phyloP scores from a whole-genome alignment of 2,888 invertebrate species.

The Diaprepes abbreviatus region DNA sequence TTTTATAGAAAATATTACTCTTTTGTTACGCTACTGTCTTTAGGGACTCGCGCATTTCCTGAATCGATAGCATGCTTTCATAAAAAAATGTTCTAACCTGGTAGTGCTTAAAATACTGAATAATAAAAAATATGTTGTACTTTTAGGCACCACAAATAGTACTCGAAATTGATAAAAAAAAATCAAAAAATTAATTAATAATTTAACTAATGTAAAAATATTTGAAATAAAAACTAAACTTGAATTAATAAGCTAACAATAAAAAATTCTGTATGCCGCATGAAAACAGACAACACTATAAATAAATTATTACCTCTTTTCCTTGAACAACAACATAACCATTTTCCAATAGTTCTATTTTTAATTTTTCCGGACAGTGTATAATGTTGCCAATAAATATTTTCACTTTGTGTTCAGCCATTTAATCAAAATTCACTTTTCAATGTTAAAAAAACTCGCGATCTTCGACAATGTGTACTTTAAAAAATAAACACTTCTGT shows the following conservation, averaged over 20 bases:
- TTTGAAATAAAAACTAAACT: no score
- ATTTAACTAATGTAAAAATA: no score
- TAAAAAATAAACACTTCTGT: background rate
- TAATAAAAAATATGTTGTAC: no score
- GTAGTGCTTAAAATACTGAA: no score
- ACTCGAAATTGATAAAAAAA: no score
- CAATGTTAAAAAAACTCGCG: background rate
- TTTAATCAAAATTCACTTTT: slow-evolving; percentile 1
- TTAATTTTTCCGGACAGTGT: slow-evolving; percentile 59
- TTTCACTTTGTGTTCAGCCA: slow-evolving; percentile 38
- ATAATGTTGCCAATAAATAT: slow-evolving; percentile 64
- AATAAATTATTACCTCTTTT: slow-evolving; percentile 53
- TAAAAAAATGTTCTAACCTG: no score
- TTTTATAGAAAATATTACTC: background rate
- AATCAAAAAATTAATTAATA: no score
- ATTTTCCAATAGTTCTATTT: slow-evolving; percentile 66
- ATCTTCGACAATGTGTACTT: background rate
- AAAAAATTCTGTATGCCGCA: no score
- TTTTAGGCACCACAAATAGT: no score
- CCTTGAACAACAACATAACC: slow-evolving; percentile 72
- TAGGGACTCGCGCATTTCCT: background rate
- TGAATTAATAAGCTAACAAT: no score
- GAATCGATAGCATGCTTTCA: background rate
- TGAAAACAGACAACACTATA: no score
- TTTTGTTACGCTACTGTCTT: background rate